Evolutionary conservation across 2,113 vertebrate genomes (phyloP).

Genomic region (Rattus rattus): DNA sequence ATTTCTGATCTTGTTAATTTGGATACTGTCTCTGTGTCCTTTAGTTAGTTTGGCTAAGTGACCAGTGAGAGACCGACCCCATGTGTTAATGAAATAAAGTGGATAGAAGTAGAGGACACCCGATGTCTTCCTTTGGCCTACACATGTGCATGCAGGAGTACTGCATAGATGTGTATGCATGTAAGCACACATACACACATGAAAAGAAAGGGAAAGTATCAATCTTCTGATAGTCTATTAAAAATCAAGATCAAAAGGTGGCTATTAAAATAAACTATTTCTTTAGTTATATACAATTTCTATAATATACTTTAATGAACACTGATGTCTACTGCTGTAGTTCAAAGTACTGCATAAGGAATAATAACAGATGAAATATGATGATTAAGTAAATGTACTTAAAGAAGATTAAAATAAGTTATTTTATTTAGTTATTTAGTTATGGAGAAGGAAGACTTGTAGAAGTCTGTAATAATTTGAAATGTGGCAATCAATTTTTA

Average conservation of each 20-base stretch:
- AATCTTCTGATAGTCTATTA: background rate
- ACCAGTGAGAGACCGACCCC: background rate
- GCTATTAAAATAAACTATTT: constrained; percentile 45
- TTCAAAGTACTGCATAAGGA: background rate
- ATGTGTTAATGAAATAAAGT: background rate
- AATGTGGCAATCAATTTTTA: constrained; percentile 38
- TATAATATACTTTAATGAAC: constrained; percentile 4
- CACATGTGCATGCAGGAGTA: background rate
- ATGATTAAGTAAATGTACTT: constrained; percentile 53
- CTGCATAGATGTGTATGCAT: too few species aligned
- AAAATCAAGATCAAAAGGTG: constrained; percentile 26
- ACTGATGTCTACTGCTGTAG: background rate
- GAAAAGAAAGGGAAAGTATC: background rate
- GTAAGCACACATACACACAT: background rate
- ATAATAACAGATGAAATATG: constrained; percentile 21
- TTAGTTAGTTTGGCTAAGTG: too few species aligned
- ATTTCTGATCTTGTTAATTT: too few species aligned
- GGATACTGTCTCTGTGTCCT: too few species aligned
- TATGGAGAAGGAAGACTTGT: constrained; percentile 41
- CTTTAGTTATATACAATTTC: constrained; percentile 27
- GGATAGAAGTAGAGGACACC: background rate
- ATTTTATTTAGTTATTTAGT: constrained; percentile 6
- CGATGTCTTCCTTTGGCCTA: background rate
- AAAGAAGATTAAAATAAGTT: constrained; percentile 49
- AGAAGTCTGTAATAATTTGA: constrained; percentile 38